phyloP scores from a whole-genome alignment of 2,888 invertebrate species.

The Torymus auratus region DNA sequence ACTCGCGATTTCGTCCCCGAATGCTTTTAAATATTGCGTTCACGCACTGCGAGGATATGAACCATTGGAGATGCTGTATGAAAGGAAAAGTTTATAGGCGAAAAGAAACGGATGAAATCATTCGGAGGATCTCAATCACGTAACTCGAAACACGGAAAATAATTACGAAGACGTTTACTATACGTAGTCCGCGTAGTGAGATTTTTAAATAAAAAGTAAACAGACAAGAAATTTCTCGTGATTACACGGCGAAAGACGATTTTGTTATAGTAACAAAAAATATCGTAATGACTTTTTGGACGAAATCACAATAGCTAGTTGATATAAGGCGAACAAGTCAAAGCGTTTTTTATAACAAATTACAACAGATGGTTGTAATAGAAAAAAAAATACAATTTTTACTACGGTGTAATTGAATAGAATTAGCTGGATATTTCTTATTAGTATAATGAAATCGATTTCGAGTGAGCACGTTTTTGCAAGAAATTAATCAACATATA shows the following conservation, averaged over 20 bases:
- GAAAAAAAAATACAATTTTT: conserved; percentile 37
- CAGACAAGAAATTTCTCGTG: too few species aligned
- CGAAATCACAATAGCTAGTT: conserved; percentile 32
- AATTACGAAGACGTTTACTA: conserved; percentile 23
- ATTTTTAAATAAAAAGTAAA: conserved; percentile 16
- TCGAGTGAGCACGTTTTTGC: conserved; percentile 18
- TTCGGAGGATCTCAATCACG: not conserved
- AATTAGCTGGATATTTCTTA: conserved; percentile 23
- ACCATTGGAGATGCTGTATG: not conserved
- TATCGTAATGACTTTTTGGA: conserved; percentile 14
- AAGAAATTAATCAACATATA: conserved; percentile 1
- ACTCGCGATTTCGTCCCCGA: conserved; percentile 43
- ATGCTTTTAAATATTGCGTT: conserved; percentile 45
- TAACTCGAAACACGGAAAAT: not conserved
- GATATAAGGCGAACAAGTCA: not conserved
- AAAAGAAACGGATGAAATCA: conserved; percentile 1
- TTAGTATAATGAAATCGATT: conserved; percentile 43
- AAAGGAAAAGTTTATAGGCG: not conserved
- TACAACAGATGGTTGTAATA: conserved; percentile 20
- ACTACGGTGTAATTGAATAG: conserved; percentile 24
- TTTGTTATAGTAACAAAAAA: conserved; percentile 45
- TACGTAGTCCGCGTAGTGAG: not conserved
- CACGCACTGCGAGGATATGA: not conserved
- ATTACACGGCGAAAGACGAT: conserved; percentile 20
- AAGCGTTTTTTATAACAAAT: conserved; percentile 37